These are phyloP conservation scores for Triplophysa siluroides DNA, from an alignment of 2,113 vertebrate species.

Conservation along the genomic window DNA sequence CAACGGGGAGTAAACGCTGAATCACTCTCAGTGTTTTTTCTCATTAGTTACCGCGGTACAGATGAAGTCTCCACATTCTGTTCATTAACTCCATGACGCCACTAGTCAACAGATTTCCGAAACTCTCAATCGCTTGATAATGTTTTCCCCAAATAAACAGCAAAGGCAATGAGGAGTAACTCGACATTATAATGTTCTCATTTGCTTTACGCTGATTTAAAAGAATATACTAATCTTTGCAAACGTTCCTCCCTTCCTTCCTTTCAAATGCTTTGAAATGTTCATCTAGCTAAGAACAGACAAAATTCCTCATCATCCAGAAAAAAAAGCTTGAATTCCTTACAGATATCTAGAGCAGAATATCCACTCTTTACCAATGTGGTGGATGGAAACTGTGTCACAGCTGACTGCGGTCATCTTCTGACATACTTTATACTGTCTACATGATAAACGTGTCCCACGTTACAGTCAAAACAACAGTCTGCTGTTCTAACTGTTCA, in stretches of 20 bases:
- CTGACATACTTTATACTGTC: conserved; percentile 41
- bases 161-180: not conserved
- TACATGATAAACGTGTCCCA: conserved; percentile 13
- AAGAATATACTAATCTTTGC: too few species aligned
- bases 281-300: not conserved
- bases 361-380: not conserved
- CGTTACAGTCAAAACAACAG: not conserved
- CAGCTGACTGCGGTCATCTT: conserved; percentile 32
- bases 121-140: not conserved
- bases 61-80: not conserved
- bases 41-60: conserved; percentile 26
- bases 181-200: not conserved
- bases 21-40: not conserved
- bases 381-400: conserved; percentile 28
- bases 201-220: not conserved
- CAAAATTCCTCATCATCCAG: not conserved
- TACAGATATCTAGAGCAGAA: not conserved
- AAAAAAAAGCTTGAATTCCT: not conserved
- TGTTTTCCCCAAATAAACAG: not conserved
- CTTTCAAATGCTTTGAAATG: not conserved
- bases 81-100: conserved; percentile 38
- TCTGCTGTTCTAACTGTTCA: not conserved
- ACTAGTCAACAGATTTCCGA: conserved; percentile 4
- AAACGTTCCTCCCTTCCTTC: not conserved
- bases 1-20: not conserved